Conservation (phyloP, 1,140 invertebrate species). For the Drepana arcuata region DNA sequence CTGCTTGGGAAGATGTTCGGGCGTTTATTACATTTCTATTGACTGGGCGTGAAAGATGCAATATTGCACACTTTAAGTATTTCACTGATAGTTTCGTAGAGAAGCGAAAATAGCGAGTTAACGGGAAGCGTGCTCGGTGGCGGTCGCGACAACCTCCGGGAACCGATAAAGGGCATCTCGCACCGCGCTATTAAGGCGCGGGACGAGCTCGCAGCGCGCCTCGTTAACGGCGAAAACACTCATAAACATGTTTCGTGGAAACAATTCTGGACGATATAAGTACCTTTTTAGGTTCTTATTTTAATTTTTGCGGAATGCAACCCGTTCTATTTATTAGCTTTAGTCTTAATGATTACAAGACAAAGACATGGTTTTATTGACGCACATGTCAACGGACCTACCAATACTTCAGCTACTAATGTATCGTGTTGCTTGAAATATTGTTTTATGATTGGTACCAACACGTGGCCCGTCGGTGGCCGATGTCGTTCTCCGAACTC, state of each 20-base stretch:
- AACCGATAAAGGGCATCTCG: constrained; percentile 59
- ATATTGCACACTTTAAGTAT: constrained; percentile 25
- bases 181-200: constrained; percentile 35
- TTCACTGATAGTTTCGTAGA: constrained; percentile 36
- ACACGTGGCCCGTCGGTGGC: constrained; percentile 44
- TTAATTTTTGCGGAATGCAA: background rate
- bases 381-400: no score
- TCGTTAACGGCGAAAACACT: constrained; percentile 50
- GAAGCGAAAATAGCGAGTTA: constrained; percentile 55
- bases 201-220: constrained; percentile 30
- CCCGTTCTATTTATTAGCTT: background rate
- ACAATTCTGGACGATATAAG: no score
- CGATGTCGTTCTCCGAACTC: constrained; percentile 43
- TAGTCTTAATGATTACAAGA: no score
- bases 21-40: constrained; percentile 20
- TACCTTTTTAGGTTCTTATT: no score
- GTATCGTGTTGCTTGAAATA: constrained; percentile 20
- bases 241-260: constrained; percentile 57
- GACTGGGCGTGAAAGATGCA: constrained; percentile 32
- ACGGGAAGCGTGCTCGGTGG: constrained; percentile 36
- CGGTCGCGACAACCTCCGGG: constrained; percentile 49
- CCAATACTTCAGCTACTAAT: constrained; percentile 7
- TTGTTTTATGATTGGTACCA: constrained; percentile 44
- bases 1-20: constrained; percentile 10
- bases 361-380: no score